Percentiles rank a stretch among this genome's conserved stretches.
Conservation (phyloP, 2,113 vertebrate species). For the Erinaceus europaeus region DNA sequence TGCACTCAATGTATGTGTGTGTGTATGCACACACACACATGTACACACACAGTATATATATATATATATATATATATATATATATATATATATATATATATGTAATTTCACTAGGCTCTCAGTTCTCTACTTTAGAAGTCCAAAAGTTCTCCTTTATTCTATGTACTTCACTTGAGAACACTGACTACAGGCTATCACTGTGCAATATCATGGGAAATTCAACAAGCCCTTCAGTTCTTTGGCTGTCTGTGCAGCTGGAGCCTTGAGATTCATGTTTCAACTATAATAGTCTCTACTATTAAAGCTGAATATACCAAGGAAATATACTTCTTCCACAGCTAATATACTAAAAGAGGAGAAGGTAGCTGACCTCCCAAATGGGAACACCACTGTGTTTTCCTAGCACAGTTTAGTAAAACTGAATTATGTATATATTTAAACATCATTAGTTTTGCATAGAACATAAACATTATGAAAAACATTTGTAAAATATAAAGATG, state of each 20-base stretch:
- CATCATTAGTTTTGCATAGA: neutral
- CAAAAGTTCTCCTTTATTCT: neutral
- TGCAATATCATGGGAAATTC: neutral
- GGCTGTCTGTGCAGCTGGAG: neutral
- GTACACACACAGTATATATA: neutral
- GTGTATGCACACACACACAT: neutral
- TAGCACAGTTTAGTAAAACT: neutral
- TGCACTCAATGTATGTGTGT: too few species aligned
- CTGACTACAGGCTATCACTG: fast-evolving
- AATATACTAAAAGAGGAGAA: too few species aligned
- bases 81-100: neutral
- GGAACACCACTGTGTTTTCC: neutral
- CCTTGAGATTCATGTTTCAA: neutral
- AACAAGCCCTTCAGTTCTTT: neutral
- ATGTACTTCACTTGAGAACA: neutral
- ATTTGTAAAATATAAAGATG: neutral
- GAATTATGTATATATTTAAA: neutral
- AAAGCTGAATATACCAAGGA: neutral
- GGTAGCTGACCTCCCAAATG: too few species aligned
- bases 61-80: neutral
- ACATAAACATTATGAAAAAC: slow-evolving; percentile 9
- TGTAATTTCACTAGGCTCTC: neutral
- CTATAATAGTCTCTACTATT: neutral
- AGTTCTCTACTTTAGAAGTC: neutral
- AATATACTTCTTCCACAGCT: neutral